These are phyloP conservation scores for Machimus rusticus DNA, from an alignment of 2,888 invertebrate species.

Conservation along the genomic window DNA sequence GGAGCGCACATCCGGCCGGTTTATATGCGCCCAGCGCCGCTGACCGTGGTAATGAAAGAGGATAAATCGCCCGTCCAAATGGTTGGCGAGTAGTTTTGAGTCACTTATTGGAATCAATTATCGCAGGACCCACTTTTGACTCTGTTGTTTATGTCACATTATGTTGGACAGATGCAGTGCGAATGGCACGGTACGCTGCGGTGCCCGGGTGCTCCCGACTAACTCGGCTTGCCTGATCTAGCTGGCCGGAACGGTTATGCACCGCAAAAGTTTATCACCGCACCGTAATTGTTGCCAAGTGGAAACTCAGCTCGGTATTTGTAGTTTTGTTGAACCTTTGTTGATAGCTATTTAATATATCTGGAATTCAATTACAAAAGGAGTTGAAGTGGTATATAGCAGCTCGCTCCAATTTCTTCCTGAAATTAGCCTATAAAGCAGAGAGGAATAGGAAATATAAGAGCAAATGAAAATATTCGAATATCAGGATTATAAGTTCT, in stretches of 20 bases:
- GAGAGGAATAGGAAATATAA: not conserved
- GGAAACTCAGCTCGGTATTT: not conserved
- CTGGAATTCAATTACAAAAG: not conserved
- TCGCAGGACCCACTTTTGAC: not conserved
- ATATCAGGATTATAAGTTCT: no score
- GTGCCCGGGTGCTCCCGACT: not conserved
- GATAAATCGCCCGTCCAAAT: conserved; percentile 19
- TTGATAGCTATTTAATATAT: not conserved
- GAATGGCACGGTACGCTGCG: not conserved
- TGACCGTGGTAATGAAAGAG: conserved; percentile 24
- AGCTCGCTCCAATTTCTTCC: not conserved
- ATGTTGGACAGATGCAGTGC: not conserved
- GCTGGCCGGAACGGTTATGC: not conserved
- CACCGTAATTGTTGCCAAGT: not conserved
- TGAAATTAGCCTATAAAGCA: not conserved
- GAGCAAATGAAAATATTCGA: not conserved
- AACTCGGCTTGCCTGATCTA: not conserved
- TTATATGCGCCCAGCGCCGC: not conserved
- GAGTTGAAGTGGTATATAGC: not conserved
- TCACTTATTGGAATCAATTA: conserved; percentile 36
- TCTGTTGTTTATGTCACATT: conserved; percentile 15
- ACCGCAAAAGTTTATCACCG: not conserved
- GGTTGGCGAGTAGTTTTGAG: not conserved
- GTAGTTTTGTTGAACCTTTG: conserved; percentile 13
- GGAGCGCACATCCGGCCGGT: not conserved